Evolutionary conservation across 2,113 vertebrate species (phyloP).

Genomic region (Dasypus novemcinctus): DNA sequence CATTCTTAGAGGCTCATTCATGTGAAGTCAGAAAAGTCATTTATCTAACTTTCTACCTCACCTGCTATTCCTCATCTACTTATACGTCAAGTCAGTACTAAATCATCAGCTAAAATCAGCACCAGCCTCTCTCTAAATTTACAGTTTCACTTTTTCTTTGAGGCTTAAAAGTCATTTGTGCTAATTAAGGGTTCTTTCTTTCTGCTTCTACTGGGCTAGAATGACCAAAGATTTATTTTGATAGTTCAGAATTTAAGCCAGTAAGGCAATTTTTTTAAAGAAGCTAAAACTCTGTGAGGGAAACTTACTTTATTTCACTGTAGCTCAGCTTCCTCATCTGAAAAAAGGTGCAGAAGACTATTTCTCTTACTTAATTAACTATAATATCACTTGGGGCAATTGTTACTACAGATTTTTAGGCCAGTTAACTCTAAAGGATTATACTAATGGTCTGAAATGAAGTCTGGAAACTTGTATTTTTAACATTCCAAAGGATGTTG

Average conservation of each 20-base stretch:
- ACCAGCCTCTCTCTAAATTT: not conserved
- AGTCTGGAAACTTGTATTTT: not conserved
- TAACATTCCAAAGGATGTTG: not conserved
- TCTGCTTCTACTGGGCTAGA: not conserved
- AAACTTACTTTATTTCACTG: not conserved
- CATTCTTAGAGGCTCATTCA: not conserved
- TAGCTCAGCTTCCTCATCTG: not conserved
- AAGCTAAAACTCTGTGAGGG: not conserved
- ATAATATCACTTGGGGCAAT: rapidly evolving
- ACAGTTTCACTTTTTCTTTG: not conserved
- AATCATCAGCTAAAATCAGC: not conserved
- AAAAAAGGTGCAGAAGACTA: not conserved
- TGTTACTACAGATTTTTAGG: not conserved
- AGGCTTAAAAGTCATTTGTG: not conserved
- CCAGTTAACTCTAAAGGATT: not conserved
- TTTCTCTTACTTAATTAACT: not conserved
- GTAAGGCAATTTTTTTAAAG: not conserved
- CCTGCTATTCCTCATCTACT: not conserved
- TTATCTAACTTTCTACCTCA: not conserved
- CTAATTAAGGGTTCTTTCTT: not conserved
- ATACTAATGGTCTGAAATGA: not conserved
- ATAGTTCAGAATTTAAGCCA: not conserved
- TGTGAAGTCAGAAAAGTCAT: not conserved
- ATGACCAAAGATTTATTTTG: not conserved
- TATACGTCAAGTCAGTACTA: not conserved